Evolutionary conservation across 2,797 vertebrate species (phyloP).

Genomic region (Brachyrhaphis roseni): DNA sequence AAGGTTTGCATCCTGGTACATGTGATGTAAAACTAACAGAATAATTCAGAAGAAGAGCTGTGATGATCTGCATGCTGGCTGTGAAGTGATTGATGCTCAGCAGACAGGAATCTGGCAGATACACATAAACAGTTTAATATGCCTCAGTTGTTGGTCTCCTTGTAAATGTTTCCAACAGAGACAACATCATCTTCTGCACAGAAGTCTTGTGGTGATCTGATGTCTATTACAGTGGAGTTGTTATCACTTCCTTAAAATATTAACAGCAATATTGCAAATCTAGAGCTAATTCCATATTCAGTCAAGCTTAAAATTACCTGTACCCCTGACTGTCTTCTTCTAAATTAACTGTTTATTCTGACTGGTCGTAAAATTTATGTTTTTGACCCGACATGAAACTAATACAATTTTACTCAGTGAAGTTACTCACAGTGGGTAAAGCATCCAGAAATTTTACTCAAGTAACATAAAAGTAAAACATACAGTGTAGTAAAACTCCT

Average conservation of each 20-base stretch:
- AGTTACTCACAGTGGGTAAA: too few relatives aligned
- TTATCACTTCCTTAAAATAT: neutral
- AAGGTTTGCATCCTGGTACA: neutral
- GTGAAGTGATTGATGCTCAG: neutral
- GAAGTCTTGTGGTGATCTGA: neutral
- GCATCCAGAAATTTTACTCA: too few relatives aligned
- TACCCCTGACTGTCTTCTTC: neutral
- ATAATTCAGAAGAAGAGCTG: neutral
- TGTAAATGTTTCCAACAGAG: neutral
- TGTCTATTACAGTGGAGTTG: neutral
- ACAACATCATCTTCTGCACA: neutral
- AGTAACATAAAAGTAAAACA: too few relatives aligned
- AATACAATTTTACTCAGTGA: too few relatives aligned
- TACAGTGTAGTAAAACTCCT: too few relatives aligned
- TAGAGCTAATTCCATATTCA: neutral
- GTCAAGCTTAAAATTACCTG: neutral
- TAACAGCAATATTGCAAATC: neutral
- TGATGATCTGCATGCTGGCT: neutral
- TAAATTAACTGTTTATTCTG: neutral
- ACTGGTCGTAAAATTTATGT: neutral
- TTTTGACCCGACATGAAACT: neutral
- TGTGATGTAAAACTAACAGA: neutral
- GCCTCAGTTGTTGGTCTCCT: slow-evolving; percentile 1
- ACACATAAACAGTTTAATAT: neutral
- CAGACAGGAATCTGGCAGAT: neutral